A percentile compares a stretch with the other conserved stretches of the same genome.
Evolutionary conservation across 2,113 vertebrate genomes (phyloP).

Genomic region (Spheniscus mendiculus): DNA sequence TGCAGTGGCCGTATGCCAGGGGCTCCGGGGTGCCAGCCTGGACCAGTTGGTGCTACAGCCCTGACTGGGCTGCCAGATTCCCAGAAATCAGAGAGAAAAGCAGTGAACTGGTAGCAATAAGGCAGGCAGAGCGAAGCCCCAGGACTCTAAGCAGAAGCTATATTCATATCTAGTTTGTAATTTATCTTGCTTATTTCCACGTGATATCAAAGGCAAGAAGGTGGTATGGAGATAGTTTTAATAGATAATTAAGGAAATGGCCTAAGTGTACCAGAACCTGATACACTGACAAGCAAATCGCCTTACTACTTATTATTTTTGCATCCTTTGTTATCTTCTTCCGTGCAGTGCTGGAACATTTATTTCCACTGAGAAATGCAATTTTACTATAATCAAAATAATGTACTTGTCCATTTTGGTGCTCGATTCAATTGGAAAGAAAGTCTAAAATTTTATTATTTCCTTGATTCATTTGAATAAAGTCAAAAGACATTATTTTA

Average conservation of each 20-base stretch:
- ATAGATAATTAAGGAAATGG: background rate
- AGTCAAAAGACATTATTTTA: slow-evolving; percentile 4
- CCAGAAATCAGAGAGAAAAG: background rate
- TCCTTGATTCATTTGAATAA: background rate
- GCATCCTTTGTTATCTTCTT: background rate
- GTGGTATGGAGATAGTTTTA: background rate
- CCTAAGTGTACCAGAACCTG: background rate
- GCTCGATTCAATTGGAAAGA: background rate
- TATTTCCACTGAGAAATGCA: background rate
- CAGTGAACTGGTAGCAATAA: background rate
- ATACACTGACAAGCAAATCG: background rate
- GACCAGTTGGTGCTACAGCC: background rate
- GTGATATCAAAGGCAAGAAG: background rate
- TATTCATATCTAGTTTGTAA: background rate
- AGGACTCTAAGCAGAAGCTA: background rate
- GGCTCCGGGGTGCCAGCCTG: background rate
- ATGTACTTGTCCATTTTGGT: background rate
- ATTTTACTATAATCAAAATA: slow-evolving; percentile 4
- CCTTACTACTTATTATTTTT: background rate
- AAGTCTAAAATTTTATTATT: background rate
- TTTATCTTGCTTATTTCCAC: background rate
- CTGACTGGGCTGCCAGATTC: background rate
- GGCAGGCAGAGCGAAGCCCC: background rate
- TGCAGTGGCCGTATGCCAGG: background rate
- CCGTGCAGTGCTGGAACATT: background rate